These are phyloP conservation scores for Ligdia adustata DNA, from an alignment of 2,888 invertebrate species.

Conservation along the genomic window DNA sequence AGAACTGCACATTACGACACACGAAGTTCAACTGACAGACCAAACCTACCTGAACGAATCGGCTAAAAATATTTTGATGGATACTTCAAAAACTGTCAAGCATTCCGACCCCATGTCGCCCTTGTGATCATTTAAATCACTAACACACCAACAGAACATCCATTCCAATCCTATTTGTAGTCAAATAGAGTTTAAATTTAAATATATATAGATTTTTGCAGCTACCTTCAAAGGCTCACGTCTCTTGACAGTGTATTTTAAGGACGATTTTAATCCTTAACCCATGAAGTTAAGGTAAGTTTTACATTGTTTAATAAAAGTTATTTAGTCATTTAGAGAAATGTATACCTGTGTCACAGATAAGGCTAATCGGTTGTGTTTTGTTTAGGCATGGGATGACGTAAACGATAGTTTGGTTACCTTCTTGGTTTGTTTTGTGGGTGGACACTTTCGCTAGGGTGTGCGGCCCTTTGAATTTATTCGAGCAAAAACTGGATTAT, in stretches of 20 bases:
- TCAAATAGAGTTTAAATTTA: conserved; percentile 26
- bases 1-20: conserved; percentile 52
- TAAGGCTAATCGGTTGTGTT: conserved; percentile 76
- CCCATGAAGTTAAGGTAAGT: conserved; percentile 26
- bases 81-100: conserved; percentile 66
- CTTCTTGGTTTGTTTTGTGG: conserved; percentile 41
- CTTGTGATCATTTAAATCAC: conserved; percentile 37
- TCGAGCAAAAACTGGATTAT: conserved; percentile 49
- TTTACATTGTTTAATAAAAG: conserved; percentile 19
- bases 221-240: conserved; percentile 25
- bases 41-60: conserved; percentile 65
- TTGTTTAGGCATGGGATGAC: conserved; percentile 64
- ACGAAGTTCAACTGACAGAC: conserved; percentile 55
- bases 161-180: conserved; percentile 1
- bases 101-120: conserved; percentile 67
- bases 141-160: background rate
- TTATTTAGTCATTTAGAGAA: conserved; percentile 66
- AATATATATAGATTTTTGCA: conserved; percentile 5
- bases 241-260: conserved; percentile 25
- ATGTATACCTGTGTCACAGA: conserved; percentile 70
- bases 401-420: conserved; percentile 50
- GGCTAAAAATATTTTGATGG: conserved; percentile 70
- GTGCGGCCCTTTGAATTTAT: conserved; percentile 31
- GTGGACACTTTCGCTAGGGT: conserved; percentile 50
- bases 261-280: conserved; percentile 35